Evolutionary conservation across 2,797 vertebrate genomes (phyloP), one percentile per base, ranked within the genome.

Genomic region (Lutjanus argentimaculatus): DNA sequence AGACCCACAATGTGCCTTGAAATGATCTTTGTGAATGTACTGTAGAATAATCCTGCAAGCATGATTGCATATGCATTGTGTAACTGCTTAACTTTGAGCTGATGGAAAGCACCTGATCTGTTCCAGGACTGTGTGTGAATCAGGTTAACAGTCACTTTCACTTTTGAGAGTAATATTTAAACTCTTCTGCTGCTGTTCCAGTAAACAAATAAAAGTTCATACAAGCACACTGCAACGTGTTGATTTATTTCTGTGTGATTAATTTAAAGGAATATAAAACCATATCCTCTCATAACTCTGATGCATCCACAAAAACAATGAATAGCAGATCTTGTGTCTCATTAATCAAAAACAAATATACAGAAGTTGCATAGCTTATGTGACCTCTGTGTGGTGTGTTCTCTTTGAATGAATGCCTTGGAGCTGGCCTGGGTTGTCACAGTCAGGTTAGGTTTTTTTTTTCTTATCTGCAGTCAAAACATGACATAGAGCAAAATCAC

Each of bases 131-230:
- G 2, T 40, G 14, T 14, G 30, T 36, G 30, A 36, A 36, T 36
- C 30, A 36, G 30, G 3, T 36, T 36, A 36, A 36, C 30, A 36
- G 5, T 36, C 30, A 36, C 30, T 36, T 36, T 36, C 30, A 36
- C 30, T 36, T 36, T 36, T 36, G 30, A 36, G 30, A 36, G 30
- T 36, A 36, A 36, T 6, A 36, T 36, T 36, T 3, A 36, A 36
- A 36, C 30, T 36, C 4, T 2, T 36, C 30, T 36, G 30, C 30
- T 36, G 30, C 30, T 36, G 12, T 75, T 78, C 16, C 9, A 7
- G 2, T 77, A 58, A 82, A 72, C 1, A 69, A 81, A 67, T 67
- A 57, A 75, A 72, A 19, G 4, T 46, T 30, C 11, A 22, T 58
- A 13, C 3, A 55, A 57, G 14, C 13, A 68, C 22, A 42, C 1